Base-by-base conservation (phyloP, 2,888 invertebrate species). In the Portevinia maculata region DNA sequence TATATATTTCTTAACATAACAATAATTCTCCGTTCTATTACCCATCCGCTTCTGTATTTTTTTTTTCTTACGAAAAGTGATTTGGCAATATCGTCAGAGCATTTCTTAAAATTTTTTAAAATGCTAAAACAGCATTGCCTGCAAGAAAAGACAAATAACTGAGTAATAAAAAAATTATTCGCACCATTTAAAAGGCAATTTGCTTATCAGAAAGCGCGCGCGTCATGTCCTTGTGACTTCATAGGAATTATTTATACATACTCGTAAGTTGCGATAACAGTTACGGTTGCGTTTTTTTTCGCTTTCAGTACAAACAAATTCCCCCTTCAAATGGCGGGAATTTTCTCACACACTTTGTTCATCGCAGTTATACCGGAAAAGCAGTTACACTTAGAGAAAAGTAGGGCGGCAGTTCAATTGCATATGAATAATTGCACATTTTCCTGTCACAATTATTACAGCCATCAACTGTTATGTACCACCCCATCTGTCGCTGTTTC, bases 351-450 rank as follows among this genome's bases (percentile, higher is more conserved):
- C 48, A 15, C 44, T 21, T 52, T 11, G 17, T 24, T 34, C 50
- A 34, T 17, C 50, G n/a, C 32, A 57, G 34, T 37, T 32, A 41
- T 52, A 17, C 21, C 50, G 11, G 9, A 17, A 6, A 57, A 57
- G 9, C 24, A 3, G 2, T 24, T 24, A n/a, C n/a, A 13, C 5
- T 44, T n/a, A 21, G 55, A 21, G 34, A n/a, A 0, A 55, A 73
- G 34, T 65, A 75, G 59, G 52, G 44, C 28, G 13, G 8, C 60
- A 69, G 69, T 76, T 69, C 60, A 75, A 53, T 37, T 76, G 48
- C 44, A 62, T 52, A 37, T 69, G 17, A 41, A 60, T 53, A 75
- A 75, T 69, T 75, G 60, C 44, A 60, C 67, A 60, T 46, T 59
- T 53, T 30, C 30, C 15, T 44, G 53, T 17, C 37, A 24, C 60